These are phyloP conservation scores for Palythoa grandis DNA, from an alignment of 92 coral and sea anemone genomes.

Conservation along the genomic window DNA sequence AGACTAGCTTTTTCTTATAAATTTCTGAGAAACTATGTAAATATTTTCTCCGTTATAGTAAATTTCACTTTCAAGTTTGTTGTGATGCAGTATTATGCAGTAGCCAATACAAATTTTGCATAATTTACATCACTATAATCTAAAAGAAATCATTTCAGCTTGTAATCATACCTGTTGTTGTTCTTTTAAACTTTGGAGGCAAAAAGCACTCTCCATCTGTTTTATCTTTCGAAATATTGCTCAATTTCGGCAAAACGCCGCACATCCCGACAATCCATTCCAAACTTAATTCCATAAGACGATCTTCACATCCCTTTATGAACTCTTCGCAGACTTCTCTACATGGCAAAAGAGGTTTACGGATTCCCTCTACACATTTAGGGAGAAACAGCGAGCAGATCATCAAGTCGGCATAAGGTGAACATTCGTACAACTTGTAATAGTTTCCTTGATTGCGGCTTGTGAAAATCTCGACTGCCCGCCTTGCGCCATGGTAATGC, in stretches of 20 bases:
- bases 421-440: slow-evolving; percentile 48
- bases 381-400: slow-evolving; percentile 58
- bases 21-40: neutral
- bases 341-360: slow-evolving; percentile 69
- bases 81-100: neutral
- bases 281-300: slow-evolving; percentile 19
- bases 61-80: neutral
- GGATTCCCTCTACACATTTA: slow-evolving; percentile 44
- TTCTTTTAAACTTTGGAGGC: slow-evolving; percentile 65
- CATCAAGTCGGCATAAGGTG: slow-evolving; percentile 53
- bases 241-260: slow-evolving; percentile 45
- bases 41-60: neutral
- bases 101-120: neutral
- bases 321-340: slow-evolving; percentile 78
- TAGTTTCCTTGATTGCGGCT: neutral
- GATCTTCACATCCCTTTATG: slow-evolving; percentile 62
- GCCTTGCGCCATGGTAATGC: neutral
- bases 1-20: neutral
- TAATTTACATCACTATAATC: neutral
- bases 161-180: slow-evolving; percentile 2
- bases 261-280: slow-evolving; percentile 74
- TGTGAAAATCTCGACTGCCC: slow-evolving; percentile 29
- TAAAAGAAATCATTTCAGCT: neutral
- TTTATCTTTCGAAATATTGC: slow-evolving; percentile 47
- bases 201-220: slow-evolving; percentile 54